phyloP scores from a whole-genome alignment of 2,797 vertebrate genomes.

The Hapalemur alaotrensis region DNA sequence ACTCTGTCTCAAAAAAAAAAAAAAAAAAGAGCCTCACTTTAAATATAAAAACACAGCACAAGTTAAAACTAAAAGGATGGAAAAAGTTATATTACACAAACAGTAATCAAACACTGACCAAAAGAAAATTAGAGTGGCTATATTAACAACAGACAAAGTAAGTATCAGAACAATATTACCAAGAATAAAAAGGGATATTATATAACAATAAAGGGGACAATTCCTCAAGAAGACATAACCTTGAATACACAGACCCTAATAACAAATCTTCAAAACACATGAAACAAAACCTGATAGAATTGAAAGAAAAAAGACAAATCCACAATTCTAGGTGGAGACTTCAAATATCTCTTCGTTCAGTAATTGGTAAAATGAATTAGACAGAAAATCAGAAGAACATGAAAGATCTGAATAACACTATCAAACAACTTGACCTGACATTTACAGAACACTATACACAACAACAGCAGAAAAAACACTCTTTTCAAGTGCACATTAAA shows the following conservation, averaged over 20 bases:
- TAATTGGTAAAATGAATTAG: neutral
- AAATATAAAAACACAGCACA: neutral
- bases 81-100: neutral
- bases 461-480: neutral
- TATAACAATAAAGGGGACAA: neutral
- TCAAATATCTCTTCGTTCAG: neutral
- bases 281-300: neutral
- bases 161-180: neutral
- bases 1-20: too few relatives aligned
- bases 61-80: neutral
- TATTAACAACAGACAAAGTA: neutral
- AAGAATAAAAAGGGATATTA: neutral
- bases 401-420: neutral
- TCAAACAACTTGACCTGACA: neutral
- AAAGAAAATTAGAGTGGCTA: neutral
- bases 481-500: neutral
- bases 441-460: neutral
- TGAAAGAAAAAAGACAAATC: neutral
- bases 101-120: neutral
- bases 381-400: neutral
- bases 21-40: neutral
- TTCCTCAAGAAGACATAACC: neutral
- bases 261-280: neutral
- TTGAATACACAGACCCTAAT: neutral
- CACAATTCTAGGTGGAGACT: neutral